Evolutionary conservation across 2,888 invertebrate genomes (phyloP), one percentile per base, ranked within the genome.

Genomic region (Nysson spinosus): DNA sequence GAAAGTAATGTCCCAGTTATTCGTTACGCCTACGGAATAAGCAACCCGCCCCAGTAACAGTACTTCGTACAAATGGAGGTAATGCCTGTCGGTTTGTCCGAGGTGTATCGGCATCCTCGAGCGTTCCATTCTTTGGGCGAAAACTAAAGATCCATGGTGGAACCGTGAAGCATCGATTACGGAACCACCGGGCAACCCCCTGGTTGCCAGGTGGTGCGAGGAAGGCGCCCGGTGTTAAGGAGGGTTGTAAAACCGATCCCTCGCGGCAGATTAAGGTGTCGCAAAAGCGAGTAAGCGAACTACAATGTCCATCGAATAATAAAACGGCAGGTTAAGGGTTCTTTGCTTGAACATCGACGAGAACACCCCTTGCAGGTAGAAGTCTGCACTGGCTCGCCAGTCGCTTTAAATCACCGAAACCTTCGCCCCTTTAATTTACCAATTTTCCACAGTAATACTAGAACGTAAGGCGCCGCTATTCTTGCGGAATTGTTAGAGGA

Each of bases 311-410:
- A 54, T 60, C 50, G 71, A 67, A 79, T 77, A 78, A 79, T 82
- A 74, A 79, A 79, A 68, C 65, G 60, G 66, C 75, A 73, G 79
- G 75, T 79, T 78, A 73, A 74, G 72, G 74, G 78, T 61, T 52
- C 32, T 37, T 54, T 37, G 39, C 40, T 19, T 11, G 37, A 16
- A 19, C 35, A 20, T n/a, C 14, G 37, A 2, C 1, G 26, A 17
- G 14, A 30, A 7, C 19, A n/a, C 12, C 26, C 26, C 34, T 24
- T 32, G 28, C 72, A 58, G 65, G 61, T 64, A 65, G 22, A 69
- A 60, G 56, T 47, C 58, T 52, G 49, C 64, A 19, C 28, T 35
- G 28, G 16, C 34, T 40, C 42, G 52, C 1, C 37, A 22, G 14
- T 7, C 40, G 40, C 49, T 58, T 56, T 70, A 70, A 73, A 62